Evolutionary conservation across 2,113 vertebrate species (phyloP), one percentile per base, ranked within the genome.

Genomic region (Erpornis zantholeuca): DNA sequence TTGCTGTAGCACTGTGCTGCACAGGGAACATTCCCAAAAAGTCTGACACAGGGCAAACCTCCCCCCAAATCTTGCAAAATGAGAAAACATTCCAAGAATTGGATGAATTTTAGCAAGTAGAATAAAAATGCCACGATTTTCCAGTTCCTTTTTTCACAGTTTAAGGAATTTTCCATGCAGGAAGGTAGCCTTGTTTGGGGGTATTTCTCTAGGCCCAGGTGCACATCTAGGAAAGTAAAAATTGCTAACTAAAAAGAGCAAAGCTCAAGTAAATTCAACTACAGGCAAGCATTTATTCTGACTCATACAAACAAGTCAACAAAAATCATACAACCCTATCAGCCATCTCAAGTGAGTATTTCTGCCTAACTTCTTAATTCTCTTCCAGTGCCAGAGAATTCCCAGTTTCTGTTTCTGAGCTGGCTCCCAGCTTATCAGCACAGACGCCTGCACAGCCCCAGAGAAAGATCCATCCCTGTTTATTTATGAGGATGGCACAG

Each of bases 371-470:
- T 60, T 79, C 40, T 42, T 38, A 6, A 54, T n/a, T 10, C 9
- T n/a, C 13, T 60, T 82, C 54, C 70, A 53, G 1, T 1, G 10
- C 54, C 76, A 64, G 36, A 61, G 47, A 13, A 7, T 15, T 59
- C 49, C 23, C 49, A 15, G 27, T 44, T 52, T 57, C 53, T 53
- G 49, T 27, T 75, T 47, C 79, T 88, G 59, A 94, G 42, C 73
- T 10, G 57, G 40, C 25, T 95, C 84, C 84, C 95, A 76, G 79
- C 21, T 86, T 81, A 80, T 86, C 72, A 15, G 35, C 82, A 89
- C 87, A 94, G 89, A 83, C 71, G 73, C 50, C 78, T 70, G 78
- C 82, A 35, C 33, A 64, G 69, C 33, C 77, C 78, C 6, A 28
- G 52, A 86, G 61, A 57, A 87, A 89, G 10, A 64, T 3, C 57